phyloP scores from a whole-genome alignment of 1,140 invertebrate species.

The Euglossa dilemma region DNA sequence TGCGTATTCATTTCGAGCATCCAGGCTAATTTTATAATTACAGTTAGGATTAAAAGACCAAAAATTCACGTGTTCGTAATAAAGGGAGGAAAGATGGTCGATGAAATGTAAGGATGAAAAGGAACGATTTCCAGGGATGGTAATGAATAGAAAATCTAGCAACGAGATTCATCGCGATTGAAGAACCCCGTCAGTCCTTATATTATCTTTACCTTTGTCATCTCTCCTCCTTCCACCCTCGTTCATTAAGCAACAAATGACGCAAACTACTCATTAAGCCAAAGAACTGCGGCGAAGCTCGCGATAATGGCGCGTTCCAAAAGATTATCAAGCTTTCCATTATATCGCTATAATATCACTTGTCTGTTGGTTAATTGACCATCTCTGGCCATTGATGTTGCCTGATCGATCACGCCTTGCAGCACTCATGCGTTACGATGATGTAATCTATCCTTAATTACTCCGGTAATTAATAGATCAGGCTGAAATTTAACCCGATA shows the following conservation, averaged over 20 bases:
- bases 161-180: no score
- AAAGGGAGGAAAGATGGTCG: no score
- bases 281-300: not conserved
- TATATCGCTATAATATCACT: slow-evolving; percentile 17
- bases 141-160: not conserved
- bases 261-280: slow-evolving; percentile 2
- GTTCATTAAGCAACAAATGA: not conserved
- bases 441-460: slow-evolving; percentile 32
- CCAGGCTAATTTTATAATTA: not conserved
- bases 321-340: slow-evolving; percentile 32
- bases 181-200: not conserved
- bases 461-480: not conserved
- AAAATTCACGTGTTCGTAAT: no score
- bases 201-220: not conserved
- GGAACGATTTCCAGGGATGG: not conserved
- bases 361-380: slow-evolving; percentile 29
- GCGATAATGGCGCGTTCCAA: not conserved
- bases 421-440: slow-evolving; percentile 10
- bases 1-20: no score
- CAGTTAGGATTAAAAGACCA: no score
- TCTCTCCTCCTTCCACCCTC: no score
- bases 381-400: slow-evolving; percentile 11
- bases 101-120: not conserved
- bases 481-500: not conserved
- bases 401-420: slow-evolving; percentile 21